Base-by-base conservation (phyloP, 2,888 invertebrate species). In the Mesochorus sp. region DNA sequence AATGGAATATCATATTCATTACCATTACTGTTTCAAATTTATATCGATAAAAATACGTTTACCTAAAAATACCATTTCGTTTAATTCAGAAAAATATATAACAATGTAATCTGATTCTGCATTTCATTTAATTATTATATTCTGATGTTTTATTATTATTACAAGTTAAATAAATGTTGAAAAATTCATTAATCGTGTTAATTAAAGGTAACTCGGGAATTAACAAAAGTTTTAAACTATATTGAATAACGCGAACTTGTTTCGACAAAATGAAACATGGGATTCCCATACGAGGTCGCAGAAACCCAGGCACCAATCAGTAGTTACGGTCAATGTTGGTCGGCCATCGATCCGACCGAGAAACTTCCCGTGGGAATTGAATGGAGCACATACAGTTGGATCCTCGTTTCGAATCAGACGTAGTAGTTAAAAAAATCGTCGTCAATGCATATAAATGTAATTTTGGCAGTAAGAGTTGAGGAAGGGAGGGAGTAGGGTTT, bases 311-410 rank as follows among this genome's bases (percentile, higher is more conserved):
- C 49, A 44, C 3, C 39, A 37, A 19, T 47, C 76, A 76, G 76
- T 76, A 70, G 57, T 68, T 76, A 76, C 57, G 64, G 64, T 64
- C 70, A 26, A 49, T 24, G 55, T 57, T 70, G 70, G 76, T 70
- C 70, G 57, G 76, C 76, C 76, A 70, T 70, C 44, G 76, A 51
- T 28, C 47, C 12, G 37, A 12, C 1, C 47, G 55, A 62, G 26
- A 28, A n/a, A 49, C 19, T 10, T 24, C 68, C 53, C 12, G 6
- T 17, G 75, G 47, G 68, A 62, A 76, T 76, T 76, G 61, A 51
- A 64, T 64, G 49, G 28, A 75, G 26, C 31, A 19, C 61, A 17
- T 42, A 19, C 61, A 17, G 61, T 39, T 55, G 31, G 47, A 21
- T 31, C 44, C 31, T 14, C 26, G 47, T 14, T 49, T n/a, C 21